Conservation (phyloP, 2,113 vertebrate genomes). For the Quiscalus mexicanus region DNA sequence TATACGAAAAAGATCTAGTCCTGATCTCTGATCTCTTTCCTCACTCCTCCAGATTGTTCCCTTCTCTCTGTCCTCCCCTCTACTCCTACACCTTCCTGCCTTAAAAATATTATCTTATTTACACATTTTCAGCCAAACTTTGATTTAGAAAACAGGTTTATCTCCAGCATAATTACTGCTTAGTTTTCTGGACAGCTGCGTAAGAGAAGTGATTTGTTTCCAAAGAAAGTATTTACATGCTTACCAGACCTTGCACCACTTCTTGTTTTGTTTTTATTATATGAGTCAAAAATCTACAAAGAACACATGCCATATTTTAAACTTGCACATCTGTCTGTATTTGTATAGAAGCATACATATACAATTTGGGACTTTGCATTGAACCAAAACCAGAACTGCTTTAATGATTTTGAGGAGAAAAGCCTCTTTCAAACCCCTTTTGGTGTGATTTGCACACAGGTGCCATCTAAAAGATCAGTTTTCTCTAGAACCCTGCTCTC, state of each 20-base stretch:
- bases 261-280: not conserved
- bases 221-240: not conserved
- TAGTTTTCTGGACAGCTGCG: not conserved
- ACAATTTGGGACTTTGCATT: not conserved
- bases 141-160: not conserved
- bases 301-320: not conserved
- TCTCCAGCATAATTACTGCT: not conserved
- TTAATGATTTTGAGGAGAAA: not conserved
- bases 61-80: not conserved
- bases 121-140: not conserved
- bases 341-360: not conserved
- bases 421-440: not conserved
- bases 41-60: not conserved
- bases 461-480: not conserved
- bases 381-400: not conserved
- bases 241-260: not conserved
- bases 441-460: not conserved
- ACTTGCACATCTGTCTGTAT: not conserved
- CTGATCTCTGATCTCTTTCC: not conserved
- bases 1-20: not conserved
- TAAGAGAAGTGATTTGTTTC: not conserved
- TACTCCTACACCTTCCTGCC: rapidly evolving
- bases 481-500: not conserved
- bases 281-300: not conserved
- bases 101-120: not conserved